Evolutionary conservation across 2,113 vertebrate genomes (phyloP), one percentile per base, ranked within the genome.

Genomic region (Gobiocypris rarus): DNA sequence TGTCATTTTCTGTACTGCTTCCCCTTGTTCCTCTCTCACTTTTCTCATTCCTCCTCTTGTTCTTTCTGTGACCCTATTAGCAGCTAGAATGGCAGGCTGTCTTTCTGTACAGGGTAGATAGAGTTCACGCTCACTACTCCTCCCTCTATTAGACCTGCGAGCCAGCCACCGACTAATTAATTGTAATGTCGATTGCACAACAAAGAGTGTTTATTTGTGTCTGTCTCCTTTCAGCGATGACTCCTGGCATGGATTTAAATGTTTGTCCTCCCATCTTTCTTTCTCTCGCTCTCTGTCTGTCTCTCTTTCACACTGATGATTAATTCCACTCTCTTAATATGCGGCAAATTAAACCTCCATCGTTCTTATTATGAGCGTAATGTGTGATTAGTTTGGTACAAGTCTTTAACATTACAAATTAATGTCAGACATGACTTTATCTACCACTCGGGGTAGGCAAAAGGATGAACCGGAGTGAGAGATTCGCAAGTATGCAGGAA

Each of bases 341-440:
- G 81, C 70, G 75, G 84, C 75, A 85, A 85, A 89, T 89, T 86
- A 84, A 67, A 75, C 69, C 83, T 82, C 75, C 71, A 80, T 83
- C 82, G 8, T 48, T 80, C 28, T 69, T 41, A 82, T 86, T 75
- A 86, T 85, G 73, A 38, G 26, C 54, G 5, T 81, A 75, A 87
- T 87, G 58, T 87, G 56, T 50, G 85, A 88, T 88, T 89, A 67
- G 70, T 74, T 75, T 70, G 45, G 63, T 82, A 86, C 83, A 85
- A 76, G 71, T 74, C 71, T 87, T 82, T 86, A 83, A 88, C 56
- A 22, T 75, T 74, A 69, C 63, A 82, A 88, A 88, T 86, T 84
- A 86, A 88, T 88, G 87, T 88, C 87, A 86, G 67, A 86, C 87
- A 86, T 52, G 63, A 84, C 76, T 75, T 41, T 78, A 81, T 82